Base-by-base conservation (phyloP, 1,140 invertebrate species). In the Aphaenogaster ashmeadi region DNA sequence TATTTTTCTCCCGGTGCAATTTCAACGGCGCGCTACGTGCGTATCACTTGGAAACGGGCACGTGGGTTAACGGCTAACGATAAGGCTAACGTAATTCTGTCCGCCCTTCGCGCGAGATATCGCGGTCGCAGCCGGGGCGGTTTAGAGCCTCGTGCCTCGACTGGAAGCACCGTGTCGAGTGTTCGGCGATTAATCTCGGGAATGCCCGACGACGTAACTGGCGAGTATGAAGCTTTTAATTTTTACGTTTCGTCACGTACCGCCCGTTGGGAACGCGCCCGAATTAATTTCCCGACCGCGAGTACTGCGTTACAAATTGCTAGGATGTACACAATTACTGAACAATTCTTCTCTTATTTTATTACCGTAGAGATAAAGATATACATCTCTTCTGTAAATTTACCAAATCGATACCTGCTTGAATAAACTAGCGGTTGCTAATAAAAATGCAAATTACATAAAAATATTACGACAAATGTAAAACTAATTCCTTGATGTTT, bases 41-140 rank as follows among this genome's bases (percentile, higher is more conserved):
- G 58, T 86, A 79, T 86, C 62, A 86, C 72, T 52, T 52, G 83
- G 74, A 86, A 79, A 86, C 72, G 58, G 58, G 56, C 62, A 54
- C 75, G 58, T 36, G 69, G 56, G 41, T 62, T 89, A 78, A 88
- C 83, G 77, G 64, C 44, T 64, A 62, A 74, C 79, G 88, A 87
- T 87, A 90, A 90, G 86, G 72, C 75, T 88, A 88, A 88, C 80
- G 89, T 85, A 90, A 91, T 87, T 91, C 79, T 77, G 41, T 27
- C 79, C 60, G 69, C 66, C 47, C 64, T 88, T 89, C 77, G 80
- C 77, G 52, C 77, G 58, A 62, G 71, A 85, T 87, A 87, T 83
- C 89, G 89, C 85, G 88, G 88, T 81, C 56, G 87, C 67, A 67
- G 50, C 52, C 33, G 58, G 47, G 62, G 11, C 36, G 44, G 60